phyloP scores from a whole-genome alignment of 2,888 invertebrate species.

The Spialia ferax region DNA sequence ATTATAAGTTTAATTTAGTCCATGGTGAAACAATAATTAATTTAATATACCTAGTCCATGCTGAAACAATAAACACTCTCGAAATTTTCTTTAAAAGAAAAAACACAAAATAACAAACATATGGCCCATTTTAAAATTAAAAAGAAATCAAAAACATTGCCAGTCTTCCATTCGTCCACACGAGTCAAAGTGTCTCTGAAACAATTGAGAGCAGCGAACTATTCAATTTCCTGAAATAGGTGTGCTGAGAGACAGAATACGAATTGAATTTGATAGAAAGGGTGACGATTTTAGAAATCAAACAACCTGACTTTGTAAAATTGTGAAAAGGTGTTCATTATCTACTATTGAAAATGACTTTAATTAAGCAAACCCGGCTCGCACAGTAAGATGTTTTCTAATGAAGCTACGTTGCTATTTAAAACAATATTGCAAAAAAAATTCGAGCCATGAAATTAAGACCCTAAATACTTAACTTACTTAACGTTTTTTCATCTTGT shows the following conservation, averaged over 20 bases:
- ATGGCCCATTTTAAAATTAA: not conserved
- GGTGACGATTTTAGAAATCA: conserved; percentile 4
- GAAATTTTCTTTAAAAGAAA: too few relatives aligned
- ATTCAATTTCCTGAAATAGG: conserved; percentile 6
- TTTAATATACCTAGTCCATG: too few relatives aligned
- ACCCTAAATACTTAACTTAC: too few relatives aligned
- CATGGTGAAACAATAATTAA: too few relatives aligned
- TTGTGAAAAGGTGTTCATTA: not conserved
- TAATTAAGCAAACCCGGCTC: not conserved
- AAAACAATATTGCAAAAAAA: too few relatives aligned
- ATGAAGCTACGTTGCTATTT: too few relatives aligned
- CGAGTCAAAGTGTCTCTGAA: not conserved
- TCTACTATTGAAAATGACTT: not conserved
- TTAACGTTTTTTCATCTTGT: too few relatives aligned
- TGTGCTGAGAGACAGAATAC: not conserved
- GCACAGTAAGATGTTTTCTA: too few relatives aligned
- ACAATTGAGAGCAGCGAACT: not conserved
- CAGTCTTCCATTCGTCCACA: not conserved
- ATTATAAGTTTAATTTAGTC: too few relatives aligned
- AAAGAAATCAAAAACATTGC: not conserved
- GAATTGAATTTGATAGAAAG: not conserved
- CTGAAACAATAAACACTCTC: too few relatives aligned
- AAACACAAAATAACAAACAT: too few relatives aligned
- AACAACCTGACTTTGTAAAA: not conserved
- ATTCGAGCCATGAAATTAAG: too few relatives aligned